Percentiles rank a stretch among this genome's conserved stretches.
These are phyloP conservation scores for Phenganax subtilis DNA, from an alignment of 92 coral and sea anemone genomes.

Conservation along the genomic window DNA sequence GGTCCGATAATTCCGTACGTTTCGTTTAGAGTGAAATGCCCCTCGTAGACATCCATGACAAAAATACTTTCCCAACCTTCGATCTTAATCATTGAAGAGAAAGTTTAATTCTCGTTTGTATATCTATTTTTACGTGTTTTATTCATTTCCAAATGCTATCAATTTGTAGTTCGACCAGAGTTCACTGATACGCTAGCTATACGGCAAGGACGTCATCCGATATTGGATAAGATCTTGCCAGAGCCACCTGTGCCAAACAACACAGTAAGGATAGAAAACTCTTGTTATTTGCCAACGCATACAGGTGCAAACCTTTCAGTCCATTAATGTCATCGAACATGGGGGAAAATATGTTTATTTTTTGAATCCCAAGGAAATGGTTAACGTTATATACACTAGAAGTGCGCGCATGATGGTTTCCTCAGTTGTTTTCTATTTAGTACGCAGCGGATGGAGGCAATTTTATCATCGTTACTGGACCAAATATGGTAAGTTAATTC, in stretches of 20 bases:
- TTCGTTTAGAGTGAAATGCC: too few species aligned
- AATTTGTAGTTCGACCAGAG: conserved; percentile 75
- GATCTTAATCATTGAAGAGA: background rate
- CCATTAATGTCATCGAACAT: too few species aligned
- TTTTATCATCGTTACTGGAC: conserved; percentile 80
- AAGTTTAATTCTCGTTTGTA: background rate
- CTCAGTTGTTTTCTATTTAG: conserved; percentile 34
- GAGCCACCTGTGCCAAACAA: conserved; percentile 91
- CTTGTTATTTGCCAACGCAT: background rate
- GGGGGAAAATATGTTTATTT: too few species aligned
- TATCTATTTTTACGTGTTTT: too few species aligned
- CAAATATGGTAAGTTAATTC: conserved; percentile 74
- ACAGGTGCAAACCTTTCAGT: background rate
- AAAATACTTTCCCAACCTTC: background rate
- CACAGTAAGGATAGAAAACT: conserved; percentile 50
- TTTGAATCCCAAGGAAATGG: too few species aligned
- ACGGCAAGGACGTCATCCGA: conserved; percentile 93
- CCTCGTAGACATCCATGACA: background rate
- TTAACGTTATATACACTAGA: too few species aligned
- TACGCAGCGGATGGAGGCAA: conserved; percentile 93
- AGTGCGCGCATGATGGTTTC: too few species aligned
- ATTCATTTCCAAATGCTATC: too few species aligned
- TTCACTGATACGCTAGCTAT: conserved; percentile 93
- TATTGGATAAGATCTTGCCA: conserved; percentile 84
- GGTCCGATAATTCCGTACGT: too few species aligned